Percentiles rank a stretch among this genome's conserved stretches.
phyloP scores from a whole-genome alignment of 1,140 invertebrate species.

The Antheraea pernyi region DNA sequence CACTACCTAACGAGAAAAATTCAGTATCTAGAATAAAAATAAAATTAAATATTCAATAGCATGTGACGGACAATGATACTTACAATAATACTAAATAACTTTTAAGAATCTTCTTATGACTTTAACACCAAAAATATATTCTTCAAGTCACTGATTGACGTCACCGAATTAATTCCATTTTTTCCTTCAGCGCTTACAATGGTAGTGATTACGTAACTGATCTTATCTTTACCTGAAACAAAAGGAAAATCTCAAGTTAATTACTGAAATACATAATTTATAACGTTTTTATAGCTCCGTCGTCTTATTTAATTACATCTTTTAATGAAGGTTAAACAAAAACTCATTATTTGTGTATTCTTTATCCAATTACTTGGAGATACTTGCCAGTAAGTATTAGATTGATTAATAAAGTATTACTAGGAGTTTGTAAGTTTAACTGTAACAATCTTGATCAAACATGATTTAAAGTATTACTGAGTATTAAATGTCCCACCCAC shows the following conservation, averaged over 20 bases:
- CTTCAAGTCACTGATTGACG: background rate
- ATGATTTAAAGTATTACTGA: too few species aligned
- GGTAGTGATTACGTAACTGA: constrained; percentile 19
- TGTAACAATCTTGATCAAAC: too few species aligned
- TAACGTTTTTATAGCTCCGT: background rate
- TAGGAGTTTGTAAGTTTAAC: too few species aligned
- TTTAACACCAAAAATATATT: background rate
- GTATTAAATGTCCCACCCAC: too few species aligned
- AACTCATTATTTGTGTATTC: background rate
- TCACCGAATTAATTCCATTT: background rate
- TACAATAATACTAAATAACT: background rate
- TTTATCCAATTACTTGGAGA: too few species aligned
- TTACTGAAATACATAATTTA: constrained; percentile 4
- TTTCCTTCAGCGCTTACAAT: background rate
- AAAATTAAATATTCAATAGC: too few species aligned
- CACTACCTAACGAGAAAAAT: too few species aligned
- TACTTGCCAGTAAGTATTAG: too few species aligned
- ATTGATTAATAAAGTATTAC: too few species aligned
- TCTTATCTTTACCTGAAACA: constrained; percentile 28
- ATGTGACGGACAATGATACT: too few species aligned
- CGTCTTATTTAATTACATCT: background rate
- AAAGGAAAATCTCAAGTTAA: constrained; percentile 10
- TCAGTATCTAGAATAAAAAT: too few species aligned
- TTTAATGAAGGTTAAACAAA: background rate
- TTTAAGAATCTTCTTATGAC: background rate